Evolutionary conservation across 2,888 invertebrate species (phyloP), one percentile per base, ranked within the genome.

Genomic region (Epinotia nisella): DNA sequence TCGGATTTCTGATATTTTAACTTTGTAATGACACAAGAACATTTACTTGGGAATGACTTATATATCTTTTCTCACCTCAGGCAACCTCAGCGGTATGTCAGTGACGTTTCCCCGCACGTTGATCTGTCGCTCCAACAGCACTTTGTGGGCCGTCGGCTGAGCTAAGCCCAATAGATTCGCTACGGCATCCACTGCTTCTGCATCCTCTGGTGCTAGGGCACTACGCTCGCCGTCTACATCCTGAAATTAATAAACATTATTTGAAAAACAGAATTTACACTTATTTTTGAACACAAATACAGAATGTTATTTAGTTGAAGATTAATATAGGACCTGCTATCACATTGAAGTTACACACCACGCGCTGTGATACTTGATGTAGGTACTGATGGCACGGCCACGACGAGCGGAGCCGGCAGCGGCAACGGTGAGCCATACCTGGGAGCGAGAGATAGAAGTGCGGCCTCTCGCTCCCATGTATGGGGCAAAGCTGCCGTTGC

Each of bases 31-130:
- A 49, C 45, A 4, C 35, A 1, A 35, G 15, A 45, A 45, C 5
- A 0, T 15, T 49, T 1, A 7, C 49, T n/a, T n/a, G n/a, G 49
- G 5, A 49, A 49, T 49, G 35, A 35, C 35, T n/a, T n/a, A 49
- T 5, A 3, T 15, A 3, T 45, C 13, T 4, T 45, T 45, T 15
- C 84, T 82, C 85, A 96, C 97, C 94, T 98, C 98, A 84, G 96
- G 97, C 70, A 98, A 90, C 83, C 98, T 96, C 59, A 98, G 91
- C 3, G 98, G 98, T 80, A 98, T 98, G 87, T 98, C 98, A 0
- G 98, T 98, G 76, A 98, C 97, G 86, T 98, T 98, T 3, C 98
- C 98, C 10, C 98, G 95, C 24, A 98, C 98, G 84, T 98, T 98
- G 84, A 98, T 98, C 92, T 98, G 98, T 21, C 98, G 88, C 81